These are phyloP conservation scores for Eupithecia centaureata DNA, from an alignment of 2,888 invertebrate species.

Conservation along the genomic window DNA sequence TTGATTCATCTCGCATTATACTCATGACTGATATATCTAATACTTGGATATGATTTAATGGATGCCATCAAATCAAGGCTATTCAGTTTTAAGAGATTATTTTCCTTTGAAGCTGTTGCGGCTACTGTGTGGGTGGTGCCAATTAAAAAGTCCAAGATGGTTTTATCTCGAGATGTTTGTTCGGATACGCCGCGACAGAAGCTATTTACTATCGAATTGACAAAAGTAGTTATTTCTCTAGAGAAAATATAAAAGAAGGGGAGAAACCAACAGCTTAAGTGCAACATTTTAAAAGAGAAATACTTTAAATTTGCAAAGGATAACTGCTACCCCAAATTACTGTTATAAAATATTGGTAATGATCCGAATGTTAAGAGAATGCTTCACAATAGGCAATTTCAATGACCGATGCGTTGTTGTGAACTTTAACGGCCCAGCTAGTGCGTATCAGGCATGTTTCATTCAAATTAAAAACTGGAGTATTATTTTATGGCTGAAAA, in stretches of 20 bases:
- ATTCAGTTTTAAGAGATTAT: conserved; percentile 39
- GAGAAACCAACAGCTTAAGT: not conserved
- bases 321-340: conserved; percentile 21
- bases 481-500: not conserved
- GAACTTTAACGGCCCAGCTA: conserved; percentile 19
- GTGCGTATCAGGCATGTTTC: conserved; percentile 24
- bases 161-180: too few relatives aligned
- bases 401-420: conserved; percentile 18
- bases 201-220: conserved; percentile 13
- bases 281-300: not conserved
- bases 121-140: too few relatives aligned
- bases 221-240: not conserved
- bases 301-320: not conserved
- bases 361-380: conserved; percentile 37
- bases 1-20: conserved; percentile 60
- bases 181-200: too few relatives aligned
- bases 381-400: conserved; percentile 31
- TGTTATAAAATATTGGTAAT: conserved; percentile 41
- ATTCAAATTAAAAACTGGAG: conserved; percentile 4
- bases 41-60: conserved; percentile 53
- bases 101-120: conserved; percentile 10
- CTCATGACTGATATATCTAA: conserved; percentile 52
- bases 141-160: too few relatives aligned
- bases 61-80: conserved; percentile 38
- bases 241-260: not conserved